A percentile compares a stretch with the other conserved stretches of the same genome.
Conservation (phyloP, 2,113 vertebrate genomes). For the Clupea harengus region DNA sequence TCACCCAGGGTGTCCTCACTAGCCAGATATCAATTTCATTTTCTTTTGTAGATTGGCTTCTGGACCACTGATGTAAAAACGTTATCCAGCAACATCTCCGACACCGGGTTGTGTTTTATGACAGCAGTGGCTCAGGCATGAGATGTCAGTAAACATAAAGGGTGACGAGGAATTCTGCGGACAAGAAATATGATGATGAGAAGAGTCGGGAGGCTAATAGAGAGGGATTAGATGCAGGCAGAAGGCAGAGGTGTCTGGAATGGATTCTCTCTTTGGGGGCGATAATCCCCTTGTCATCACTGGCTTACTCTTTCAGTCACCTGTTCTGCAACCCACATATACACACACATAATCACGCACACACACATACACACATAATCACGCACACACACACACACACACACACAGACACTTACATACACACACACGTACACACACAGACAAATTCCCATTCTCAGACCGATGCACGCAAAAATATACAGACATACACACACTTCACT, state of each 20-base stretch:
- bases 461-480: too few species aligned
- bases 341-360: background rate
- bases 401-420: background rate
- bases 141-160: background rate
- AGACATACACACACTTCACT: background rate
- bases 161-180: background rate
- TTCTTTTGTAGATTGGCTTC: background rate
- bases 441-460: too few species aligned
- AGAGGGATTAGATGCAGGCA: background rate
- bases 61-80: background rate
- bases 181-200: background rate
- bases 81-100: background rate
- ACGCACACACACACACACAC: background rate
- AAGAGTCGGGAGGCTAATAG: background rate
- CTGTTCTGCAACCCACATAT: background rate
- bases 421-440: background rate
- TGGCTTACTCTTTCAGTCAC: background rate
- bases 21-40: too few species aligned
- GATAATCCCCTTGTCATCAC: constrained; percentile 4
- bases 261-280: background rate
- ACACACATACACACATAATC: background rate
- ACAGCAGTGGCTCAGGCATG: background rate
- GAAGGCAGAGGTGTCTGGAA: background rate
- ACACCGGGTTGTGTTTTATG: background rate
- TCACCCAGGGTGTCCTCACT: too few species aligned